Evolutionary conservation across 1,140 invertebrate species (phyloP).

Genomic region (Apis laboriosa): DNA sequence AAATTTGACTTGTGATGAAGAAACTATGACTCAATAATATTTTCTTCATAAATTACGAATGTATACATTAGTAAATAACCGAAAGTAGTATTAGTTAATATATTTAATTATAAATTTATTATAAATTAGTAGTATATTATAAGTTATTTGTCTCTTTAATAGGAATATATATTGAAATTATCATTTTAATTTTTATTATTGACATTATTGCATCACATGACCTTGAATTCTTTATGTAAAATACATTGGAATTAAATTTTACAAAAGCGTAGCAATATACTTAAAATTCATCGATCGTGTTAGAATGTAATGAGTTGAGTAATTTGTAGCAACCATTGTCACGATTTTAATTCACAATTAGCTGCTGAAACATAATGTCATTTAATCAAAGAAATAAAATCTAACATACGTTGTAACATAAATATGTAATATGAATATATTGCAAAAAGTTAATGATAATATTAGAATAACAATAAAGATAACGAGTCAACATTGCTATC

Average conservation of each 20-base stretch:
- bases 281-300: background rate
- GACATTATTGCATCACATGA: background rate
- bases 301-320: background rate
- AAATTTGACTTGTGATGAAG: background rate
- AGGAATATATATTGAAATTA: background rate
- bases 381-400: conserved; percentile 14
- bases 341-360: background rate
- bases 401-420: background rate
- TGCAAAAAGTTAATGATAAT: background rate
- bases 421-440: background rate
- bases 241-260: background rate
- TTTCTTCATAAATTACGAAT: background rate
- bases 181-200: background rate
- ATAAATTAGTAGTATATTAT: too few relatives aligned
- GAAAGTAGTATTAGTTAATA: background rate
- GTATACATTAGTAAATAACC: background rate
- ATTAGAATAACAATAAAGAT: background rate
- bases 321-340: background rate
- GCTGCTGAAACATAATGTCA: background rate
- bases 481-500: too few relatives aligned
- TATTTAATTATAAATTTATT: too few relatives aligned
- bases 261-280: background rate
- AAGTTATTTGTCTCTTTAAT: background rate
- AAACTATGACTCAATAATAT: background rate
- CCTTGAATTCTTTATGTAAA: background rate